Percentiles rank a stretch among this genome's conserved stretches.
Evolutionary conservation across 2,797 vertebrate species (phyloP).

Genomic region (Epinephelus malabaricus): DNA sequence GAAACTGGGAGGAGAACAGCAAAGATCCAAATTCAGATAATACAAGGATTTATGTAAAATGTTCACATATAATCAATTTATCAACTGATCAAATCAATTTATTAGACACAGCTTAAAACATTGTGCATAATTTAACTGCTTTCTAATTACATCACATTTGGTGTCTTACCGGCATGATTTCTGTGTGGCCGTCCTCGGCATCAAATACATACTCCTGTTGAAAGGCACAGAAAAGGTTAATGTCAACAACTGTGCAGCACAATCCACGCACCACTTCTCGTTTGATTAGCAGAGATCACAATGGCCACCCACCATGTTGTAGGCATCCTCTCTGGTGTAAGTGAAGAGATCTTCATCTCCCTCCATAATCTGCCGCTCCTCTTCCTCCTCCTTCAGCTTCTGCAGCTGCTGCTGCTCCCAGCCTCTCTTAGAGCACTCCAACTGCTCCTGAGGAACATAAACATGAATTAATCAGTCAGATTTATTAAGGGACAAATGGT

Average conservation of each 20-base stretch:
- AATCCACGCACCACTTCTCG: not conserved
- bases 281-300: slow-evolving; percentile 10
- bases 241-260: slow-evolving; percentile 15
- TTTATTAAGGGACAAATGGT: not conserved
- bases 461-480: slow-evolving; percentile 9
- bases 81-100: no score
- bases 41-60: not conserved
- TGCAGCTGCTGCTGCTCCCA: slow-evolving; percentile 92
- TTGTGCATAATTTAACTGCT: not conserved
- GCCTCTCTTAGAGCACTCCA: slow-evolving; percentile 87
- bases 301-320: slow-evolving; percentile 89
- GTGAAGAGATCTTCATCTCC: slow-evolving; percentile 93
- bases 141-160: not conserved
- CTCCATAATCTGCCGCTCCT: slow-evolving; percentile 85
- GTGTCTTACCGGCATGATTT: slow-evolving; percentile 94
- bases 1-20: not conserved
- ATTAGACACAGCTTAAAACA: not conserved
- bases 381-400: slow-evolving; percentile 87
- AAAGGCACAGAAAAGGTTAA: slow-evolving; percentile 39
- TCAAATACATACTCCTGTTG: slow-evolving; percentile 94
- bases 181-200: slow-evolving; percentile 91
- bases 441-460: slow-evolving; percentile 78
- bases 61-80: not conserved
- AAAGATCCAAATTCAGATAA: not conserved
- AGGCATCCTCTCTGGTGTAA: slow-evolving; percentile 95